phyloP scores from a whole-genome alignment of 2,888 invertebrate genomes.

The Drosophila stalkeri region DNA sequence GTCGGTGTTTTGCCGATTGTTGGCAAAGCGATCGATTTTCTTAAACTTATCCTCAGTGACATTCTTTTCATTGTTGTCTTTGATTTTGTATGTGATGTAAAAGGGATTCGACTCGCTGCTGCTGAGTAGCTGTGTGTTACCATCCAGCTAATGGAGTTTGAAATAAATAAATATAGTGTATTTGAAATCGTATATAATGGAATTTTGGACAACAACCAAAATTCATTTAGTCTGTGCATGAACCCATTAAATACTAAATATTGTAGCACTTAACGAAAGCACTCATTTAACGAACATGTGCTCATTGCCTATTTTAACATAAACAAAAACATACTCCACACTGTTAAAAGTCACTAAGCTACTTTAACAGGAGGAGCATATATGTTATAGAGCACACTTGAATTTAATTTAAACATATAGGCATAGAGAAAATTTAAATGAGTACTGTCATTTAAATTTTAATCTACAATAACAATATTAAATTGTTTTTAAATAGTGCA shows the following conservation, averaged over 20 bases:
- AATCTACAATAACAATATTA: neutral
- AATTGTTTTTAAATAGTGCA: neutral
- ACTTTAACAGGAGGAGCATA: constrained; percentile 22
- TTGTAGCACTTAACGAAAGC: constrained; percentile 2
- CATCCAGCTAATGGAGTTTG: constrained; percentile 51
- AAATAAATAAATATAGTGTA: neutral
- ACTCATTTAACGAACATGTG: constrained; percentile 4
- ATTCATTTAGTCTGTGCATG: neutral
- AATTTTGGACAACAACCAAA: constrained; percentile 23
- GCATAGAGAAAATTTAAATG: neutral
- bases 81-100: constrained; percentile 46
- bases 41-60: constrained; percentile 28
- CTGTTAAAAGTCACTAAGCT: neutral
- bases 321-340: neutral
- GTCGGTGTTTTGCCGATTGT: constrained; percentile 12
- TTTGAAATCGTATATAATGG: neutral
- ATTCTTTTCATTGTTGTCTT: constrained; percentile 7
- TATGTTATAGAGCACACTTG: neutral
- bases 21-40: constrained; percentile 58
- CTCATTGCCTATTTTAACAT: constrained; percentile 5
- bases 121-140: constrained; percentile 48
- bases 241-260: neutral
- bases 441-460: too few relatives aligned
- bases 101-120: constrained; percentile 41
- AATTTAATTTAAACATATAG: neutral